Evolutionary conservation across 1,140 invertebrate genomes (phyloP).

Genomic region (Vanessa atalanta): DNA sequence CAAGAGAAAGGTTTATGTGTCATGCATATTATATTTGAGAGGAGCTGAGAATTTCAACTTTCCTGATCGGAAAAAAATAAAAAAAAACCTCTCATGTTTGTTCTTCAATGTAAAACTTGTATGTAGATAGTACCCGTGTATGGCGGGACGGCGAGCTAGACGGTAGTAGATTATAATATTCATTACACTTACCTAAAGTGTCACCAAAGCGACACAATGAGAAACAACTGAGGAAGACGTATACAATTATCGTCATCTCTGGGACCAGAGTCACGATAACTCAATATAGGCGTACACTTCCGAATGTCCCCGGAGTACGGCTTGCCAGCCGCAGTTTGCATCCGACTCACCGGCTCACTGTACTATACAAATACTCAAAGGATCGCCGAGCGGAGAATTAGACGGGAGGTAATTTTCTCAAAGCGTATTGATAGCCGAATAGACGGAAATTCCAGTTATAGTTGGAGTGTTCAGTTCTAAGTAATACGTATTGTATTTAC

Average conservation of each 20-base stretch:
- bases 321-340: constrained; percentile 64
- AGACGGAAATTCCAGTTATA: constrained; percentile 22
- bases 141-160: no score
- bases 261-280: constrained; percentile 51
- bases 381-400: constrained; percentile 36
- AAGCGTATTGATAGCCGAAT: constrained; percentile 35
- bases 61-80: no score
- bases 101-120: no score
- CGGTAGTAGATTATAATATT: background rate
- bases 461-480: constrained; percentile 16
- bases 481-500: background rate
- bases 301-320: constrained; percentile 50
- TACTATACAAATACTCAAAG: constrained; percentile 47
- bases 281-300: constrained; percentile 57
- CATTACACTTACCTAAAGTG: background rate
- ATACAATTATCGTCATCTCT: constrained; percentile 43
- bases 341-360: constrained; percentile 34
- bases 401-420: constrained; percentile 35
- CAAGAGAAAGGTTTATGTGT: no score
- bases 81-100: no score
- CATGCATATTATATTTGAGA: no score
- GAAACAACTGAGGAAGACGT: constrained; percentile 25
- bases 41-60: no score
- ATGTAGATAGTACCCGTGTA: no score
- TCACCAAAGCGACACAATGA: constrained; percentile 6